Evolutionary conservation across 2,113 vertebrate species (phyloP), one percentile per base, ranked within the genome.

Genomic region (Tupaia tana): DNA sequence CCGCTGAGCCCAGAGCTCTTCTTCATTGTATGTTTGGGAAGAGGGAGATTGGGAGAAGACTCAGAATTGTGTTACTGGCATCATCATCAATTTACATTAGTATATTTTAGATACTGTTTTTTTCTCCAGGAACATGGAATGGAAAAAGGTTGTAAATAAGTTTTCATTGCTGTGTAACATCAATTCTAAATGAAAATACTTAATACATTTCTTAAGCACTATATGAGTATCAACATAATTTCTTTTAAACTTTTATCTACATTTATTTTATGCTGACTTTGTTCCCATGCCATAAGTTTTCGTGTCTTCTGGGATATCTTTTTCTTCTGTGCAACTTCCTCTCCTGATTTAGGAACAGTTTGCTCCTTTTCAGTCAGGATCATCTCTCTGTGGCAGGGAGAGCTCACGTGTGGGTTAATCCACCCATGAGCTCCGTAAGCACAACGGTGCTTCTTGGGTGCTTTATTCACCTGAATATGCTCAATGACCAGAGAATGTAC

Each of bases 161-260:
- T 89, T 82, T 89, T 95, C 86, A 25, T 93, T 89, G 22, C 27
- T 86, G 1, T 89, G 34, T 59, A 22, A 82, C 6, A 91, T 74
- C 52, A 90, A 31, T 54, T 54, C 29, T 71, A 70, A 87, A 84
- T 84, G n/a, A 86, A 95, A 85, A 79, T 86, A 75, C 20, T 83
- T 29, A 83, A 56, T 78, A 67, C 13, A 61, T 89, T 91, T 86
- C 25, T 85, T 81, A 88, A 83, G 24, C 66, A 70, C 34, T 89
- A 29, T 25, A 19, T 43, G 67, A 71, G 22, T 94, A 59, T 67
- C 75, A 82, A 85, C 61, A 34, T 75, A 75, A 66, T 86, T 83
- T 95, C 87, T 88, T 15, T 84, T 74, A 66, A 80, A 83, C 43
- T 43, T 43, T 43, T 43, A 43, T 43, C 43, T 43, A 43, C 43